Percentiles rank a stretch among this genome's conserved stretches.
These are phyloP conservation scores for Drosophila limbata DNA, from an alignment of 2,888 invertebrate species.

Conservation along the genomic window DNA sequence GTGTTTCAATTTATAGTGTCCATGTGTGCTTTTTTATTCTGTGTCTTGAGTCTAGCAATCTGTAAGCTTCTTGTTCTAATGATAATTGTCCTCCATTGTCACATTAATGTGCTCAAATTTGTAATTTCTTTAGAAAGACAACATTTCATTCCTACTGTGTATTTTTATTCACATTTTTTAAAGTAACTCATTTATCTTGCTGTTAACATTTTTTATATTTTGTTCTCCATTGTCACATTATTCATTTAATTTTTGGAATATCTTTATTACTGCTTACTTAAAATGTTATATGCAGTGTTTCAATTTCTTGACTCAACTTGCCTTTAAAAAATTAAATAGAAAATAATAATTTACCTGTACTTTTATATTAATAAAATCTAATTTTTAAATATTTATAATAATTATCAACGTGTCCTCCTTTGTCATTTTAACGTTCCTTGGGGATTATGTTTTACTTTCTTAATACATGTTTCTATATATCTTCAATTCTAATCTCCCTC, in stretches of 20 bases:
- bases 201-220: background rate
- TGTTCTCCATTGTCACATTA: background rate
- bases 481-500: background rate
- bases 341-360: no score
- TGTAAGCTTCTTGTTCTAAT: background rate
- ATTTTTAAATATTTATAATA: no score
- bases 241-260: no score
- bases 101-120: conserved; percentile 2
- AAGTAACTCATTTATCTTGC: background rate
- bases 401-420: background rate
- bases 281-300: no score
- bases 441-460: no score
- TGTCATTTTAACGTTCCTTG: background rate
- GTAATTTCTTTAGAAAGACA: background rate
- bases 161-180: background rate
- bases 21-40: background rate
- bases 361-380: no score
- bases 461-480: background rate
- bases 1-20: conserved; percentile 6
- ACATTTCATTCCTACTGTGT: background rate
- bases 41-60: background rate
- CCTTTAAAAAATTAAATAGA: no score
- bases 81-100: conserved; percentile 5
- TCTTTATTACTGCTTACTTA: no score
- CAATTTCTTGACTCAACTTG: no score